phyloP scores from a whole-genome alignment of 2,888 invertebrate genomes.

The Andrena marginata region DNA sequence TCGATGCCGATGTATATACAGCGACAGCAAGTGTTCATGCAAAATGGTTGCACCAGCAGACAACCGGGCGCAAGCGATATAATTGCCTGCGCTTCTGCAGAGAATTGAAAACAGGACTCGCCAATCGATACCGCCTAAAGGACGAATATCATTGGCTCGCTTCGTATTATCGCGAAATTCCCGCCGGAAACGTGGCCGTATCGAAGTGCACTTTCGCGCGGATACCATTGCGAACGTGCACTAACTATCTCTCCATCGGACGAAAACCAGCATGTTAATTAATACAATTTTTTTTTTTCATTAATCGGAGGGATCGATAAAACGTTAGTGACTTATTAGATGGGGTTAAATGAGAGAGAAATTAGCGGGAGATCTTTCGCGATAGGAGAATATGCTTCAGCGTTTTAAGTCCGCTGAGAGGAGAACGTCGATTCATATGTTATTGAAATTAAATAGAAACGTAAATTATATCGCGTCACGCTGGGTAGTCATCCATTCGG shows the following conservation, averaged over 20 bases:
- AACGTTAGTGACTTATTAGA: not conserved
- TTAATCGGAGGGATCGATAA: not conserved
- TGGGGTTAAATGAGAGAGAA: not conserved
- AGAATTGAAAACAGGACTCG: conserved; percentile 71
- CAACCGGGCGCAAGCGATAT: conserved; percentile 39
- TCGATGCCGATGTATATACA: conserved; percentile 53
- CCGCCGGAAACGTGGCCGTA: conserved; percentile 45
- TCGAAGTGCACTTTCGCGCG: not conserved
- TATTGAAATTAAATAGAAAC: not conserved
- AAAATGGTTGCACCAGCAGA: conserved; percentile 59
- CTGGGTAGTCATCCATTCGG: not conserved
- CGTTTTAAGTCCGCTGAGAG: not conserved
- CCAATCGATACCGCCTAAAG: conserved; percentile 70
- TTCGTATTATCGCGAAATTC: conserved; percentile 47
- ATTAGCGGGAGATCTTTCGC: not conserved
- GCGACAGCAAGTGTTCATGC: conserved; percentile 49
- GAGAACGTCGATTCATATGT: not conserved
- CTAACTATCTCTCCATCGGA: not conserved
- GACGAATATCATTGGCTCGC: conserved; percentile 64
- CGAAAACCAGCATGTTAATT: not conserved
- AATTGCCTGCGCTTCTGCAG: conserved; percentile 63
- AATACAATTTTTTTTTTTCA: not conserved
- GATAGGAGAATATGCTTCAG: not conserved
- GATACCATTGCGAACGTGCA: not conserved
- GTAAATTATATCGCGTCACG: not conserved